These are phyloP conservation scores for Noctilio leporinus DNA, from an alignment of 2,113 vertebrate species.

Conservation along the genomic window DNA sequence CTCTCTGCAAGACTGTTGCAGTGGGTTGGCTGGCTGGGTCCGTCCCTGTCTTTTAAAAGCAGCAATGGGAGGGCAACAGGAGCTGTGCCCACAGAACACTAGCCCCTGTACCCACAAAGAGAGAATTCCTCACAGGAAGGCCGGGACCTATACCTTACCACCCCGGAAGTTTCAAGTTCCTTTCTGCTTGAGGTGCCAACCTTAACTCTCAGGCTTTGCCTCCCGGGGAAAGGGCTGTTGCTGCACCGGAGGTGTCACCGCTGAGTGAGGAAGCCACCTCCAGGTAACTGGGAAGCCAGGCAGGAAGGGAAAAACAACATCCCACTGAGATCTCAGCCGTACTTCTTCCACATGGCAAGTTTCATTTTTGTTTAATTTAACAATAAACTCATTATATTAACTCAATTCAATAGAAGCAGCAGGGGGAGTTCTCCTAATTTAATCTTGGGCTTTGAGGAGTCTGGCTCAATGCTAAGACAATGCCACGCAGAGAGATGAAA, in stretches of 20 bases:
- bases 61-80: neutral
- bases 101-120: neutral
- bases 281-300: neutral
- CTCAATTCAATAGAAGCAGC: constrained; percentile 78
- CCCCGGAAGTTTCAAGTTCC: neutral
- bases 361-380: constrained; percentile 79
- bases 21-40: neutral
- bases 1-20: neutral
- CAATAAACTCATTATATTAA: constrained; percentile 80
- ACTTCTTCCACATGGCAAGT: constrained; percentile 69
- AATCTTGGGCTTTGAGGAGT: constrained; percentile 71
- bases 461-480: constrained; percentile 73
- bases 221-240: neutral
- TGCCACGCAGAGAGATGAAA: constrained; percentile 62
- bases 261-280: neutral
- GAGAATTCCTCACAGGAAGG: neutral
- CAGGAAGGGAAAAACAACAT: neutral
- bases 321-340: constrained; percentile 49
- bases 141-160: neutral
- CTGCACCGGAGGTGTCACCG: neutral
- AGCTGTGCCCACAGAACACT: accelerated
- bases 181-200: neutral
- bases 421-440: constrained; percentile 78
- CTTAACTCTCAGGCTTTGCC: neutral
- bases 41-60: neutral